phyloP scores from a whole-genome alignment of 53 echinoderm and acorn worm genomes.

The Hippasteria phrygiana region DNA sequence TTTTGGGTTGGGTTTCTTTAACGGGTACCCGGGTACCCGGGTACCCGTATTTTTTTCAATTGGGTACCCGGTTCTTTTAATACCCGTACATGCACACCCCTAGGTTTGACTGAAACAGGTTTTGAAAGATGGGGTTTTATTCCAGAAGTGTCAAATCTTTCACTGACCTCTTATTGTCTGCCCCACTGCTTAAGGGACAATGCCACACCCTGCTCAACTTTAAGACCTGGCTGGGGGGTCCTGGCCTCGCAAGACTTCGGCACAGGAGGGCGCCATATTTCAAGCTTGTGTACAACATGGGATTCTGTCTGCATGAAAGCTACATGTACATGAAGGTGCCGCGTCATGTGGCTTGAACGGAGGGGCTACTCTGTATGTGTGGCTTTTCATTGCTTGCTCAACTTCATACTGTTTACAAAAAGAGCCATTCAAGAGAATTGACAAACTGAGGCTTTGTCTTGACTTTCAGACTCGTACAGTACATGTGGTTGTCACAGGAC shows the following conservation, averaged over 20 bases:
- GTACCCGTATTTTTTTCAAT: no score
- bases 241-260: slow-evolving; percentile 44
- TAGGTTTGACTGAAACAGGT: background rate
- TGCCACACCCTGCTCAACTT: background rate
- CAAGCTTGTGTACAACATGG: slow-evolving; percentile 42
- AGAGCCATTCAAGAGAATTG: background rate
- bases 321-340: background rate
- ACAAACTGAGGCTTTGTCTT: no score
- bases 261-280: slow-evolving; percentile 58
- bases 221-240: background rate
- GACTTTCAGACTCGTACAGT: no score
- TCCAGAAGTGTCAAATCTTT: background rate
- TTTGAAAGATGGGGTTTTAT: background rate
- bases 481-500: no score
- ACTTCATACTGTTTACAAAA: slow-evolving; percentile 24
- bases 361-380: slow-evolving; percentile 7
- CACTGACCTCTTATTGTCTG: slow-evolving; percentile 40
- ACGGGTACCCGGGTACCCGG: no score
- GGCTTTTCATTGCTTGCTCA: slow-evolving; percentile 34
- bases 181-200: slow-evolving; percentile 7
- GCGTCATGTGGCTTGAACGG: background rate
- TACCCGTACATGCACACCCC: no score
- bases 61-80: no score
- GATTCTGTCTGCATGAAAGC: background rate
- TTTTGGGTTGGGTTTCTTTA: no score